Conservation (phyloP, 2,888 invertebrate genomes). For the Autographa gamma region DNA sequence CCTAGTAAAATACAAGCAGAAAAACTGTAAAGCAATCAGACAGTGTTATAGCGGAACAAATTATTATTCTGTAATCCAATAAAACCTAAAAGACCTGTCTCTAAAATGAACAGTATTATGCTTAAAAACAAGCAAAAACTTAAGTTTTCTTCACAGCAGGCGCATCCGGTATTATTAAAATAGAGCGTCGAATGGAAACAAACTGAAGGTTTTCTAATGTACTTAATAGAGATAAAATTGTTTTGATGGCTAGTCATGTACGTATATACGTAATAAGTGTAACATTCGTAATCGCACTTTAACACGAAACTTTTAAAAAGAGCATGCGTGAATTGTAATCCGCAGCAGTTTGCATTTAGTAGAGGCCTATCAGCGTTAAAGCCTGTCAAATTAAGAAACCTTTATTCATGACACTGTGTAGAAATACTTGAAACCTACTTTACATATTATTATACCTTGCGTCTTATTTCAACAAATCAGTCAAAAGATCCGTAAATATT, state of each 20-base stretch:
- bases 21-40: neutral
- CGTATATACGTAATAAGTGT: slow-evolving; percentile 61
- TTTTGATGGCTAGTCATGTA: slow-evolving; percentile 59
- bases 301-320: slow-evolving; percentile 49
- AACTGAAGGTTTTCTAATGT: slow-evolving; percentile 58
- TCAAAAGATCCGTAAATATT: too few relatives aligned
- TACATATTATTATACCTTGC: too few relatives aligned
- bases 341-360: slow-evolving; percentile 21
- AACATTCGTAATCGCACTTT: slow-evolving; percentile 51
- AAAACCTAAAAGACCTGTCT: neutral
- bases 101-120: neutral
- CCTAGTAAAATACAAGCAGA: neutral
- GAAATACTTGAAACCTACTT: too few relatives aligned
- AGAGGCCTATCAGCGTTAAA: slow-evolving; percentile 10
- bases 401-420: too few relatives aligned
- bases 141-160: neutral
- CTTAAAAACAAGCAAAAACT: neutral
- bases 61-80: neutral
- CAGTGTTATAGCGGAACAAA: neutral
- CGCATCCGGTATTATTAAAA: neutral
- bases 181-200: slow-evolving; percentile 51
- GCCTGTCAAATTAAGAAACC: too few relatives aligned
- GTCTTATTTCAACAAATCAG: too few relatives aligned
- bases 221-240: slow-evolving; percentile 57
- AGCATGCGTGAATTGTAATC: slow-evolving; percentile 41